Conservation (phyloP, 2,113 vertebrate species). For the Salvelinus namaycush region DNA sequence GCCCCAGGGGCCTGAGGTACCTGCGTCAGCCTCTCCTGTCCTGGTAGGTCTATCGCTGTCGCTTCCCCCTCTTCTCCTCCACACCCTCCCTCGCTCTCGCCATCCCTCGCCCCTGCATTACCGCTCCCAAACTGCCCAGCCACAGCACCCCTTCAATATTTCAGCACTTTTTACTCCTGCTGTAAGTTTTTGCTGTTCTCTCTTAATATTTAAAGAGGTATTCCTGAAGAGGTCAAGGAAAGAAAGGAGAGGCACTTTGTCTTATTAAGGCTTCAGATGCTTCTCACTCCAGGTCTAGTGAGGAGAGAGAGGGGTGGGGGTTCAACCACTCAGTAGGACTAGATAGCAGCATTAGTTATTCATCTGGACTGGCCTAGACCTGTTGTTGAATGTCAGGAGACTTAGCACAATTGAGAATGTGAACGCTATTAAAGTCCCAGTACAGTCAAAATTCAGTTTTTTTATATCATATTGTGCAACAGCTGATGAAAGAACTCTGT, state of each 20-base stretch:
- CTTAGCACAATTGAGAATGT: no score
- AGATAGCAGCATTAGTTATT: no score
- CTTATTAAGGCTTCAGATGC: slow-evolving; percentile 39
- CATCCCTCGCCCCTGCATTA: neutral
- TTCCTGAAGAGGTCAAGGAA: slow-evolving; percentile 38
- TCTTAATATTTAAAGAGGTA: slow-evolving; percentile 38
- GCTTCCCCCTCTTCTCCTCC: neutral
- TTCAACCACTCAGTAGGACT: neutral
- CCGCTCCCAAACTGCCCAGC: slow-evolving; percentile 7
- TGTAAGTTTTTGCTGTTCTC: slow-evolving; percentile 33
- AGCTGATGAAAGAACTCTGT: no score
- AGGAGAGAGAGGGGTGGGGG: neutral
- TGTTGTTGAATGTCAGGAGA: slow-evolving; percentile 6
- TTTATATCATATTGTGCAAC: no score
- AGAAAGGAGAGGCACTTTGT: slow-evolving; percentile 32
- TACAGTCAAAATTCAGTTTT: no score
- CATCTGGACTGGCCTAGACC: no score
- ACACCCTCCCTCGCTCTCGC: neutral
- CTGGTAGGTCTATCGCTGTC: neutral
- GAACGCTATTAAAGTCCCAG: no score
- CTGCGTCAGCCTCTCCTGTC: neutral
- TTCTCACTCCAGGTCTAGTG: neutral
- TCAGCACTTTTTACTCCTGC: slow-evolving; percentile 42
- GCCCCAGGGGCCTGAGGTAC: slow-evolving; percentile 2
- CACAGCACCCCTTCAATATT: slow-evolving; percentile 33